Evolutionary conservation across 92 coral and sea anemone species (phyloP), one percentile per base, ranked within the genome.

Genomic region (Virgularia gustaviana): DNA sequence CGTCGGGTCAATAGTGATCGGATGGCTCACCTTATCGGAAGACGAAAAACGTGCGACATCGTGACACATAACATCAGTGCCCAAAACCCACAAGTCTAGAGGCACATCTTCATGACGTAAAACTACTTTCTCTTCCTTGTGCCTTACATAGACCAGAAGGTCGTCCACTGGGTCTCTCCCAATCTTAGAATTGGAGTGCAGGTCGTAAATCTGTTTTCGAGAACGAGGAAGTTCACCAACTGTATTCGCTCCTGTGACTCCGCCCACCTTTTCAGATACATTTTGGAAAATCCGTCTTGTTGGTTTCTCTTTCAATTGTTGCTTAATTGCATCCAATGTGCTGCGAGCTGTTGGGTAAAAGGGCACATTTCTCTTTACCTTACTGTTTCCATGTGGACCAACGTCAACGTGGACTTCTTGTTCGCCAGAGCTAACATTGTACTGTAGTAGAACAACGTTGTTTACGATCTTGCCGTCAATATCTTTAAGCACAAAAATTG

Each of bases 71-170:
- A 70, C 83, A 13, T 22, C 12, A 72, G 67, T 81, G 16, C 51
- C 72, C 15, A 82, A 65, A 4, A 81, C 38, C 85, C 80, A 81
- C 2, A 63, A 43, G 73, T 78, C 87, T 44, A 77, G 79, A 25
- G 80, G 87, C 1, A 83, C 68, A 35, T 83, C 83, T 7, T 78
- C 83, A 30, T 83, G 84, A 28, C 73, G 76, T 28, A 83, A 45
- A 18, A 83, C 32, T 22, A 78, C 20, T 20, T 81, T 0, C 29
- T 82, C 79, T 2, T 76, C 82, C 32, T 49, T 70, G 12, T 77
- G 49, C 57, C 70, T 82, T 9, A 70, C 18, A 42, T 82, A 77
- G 18, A 41, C 4, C 7, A 76, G 37, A 6, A 79, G 81, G 58
- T 79, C 72, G 2, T 84, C 85, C 9, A 72, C 41, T 13, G 79